Base-by-base conservation (phyloP, 2,113 vertebrate species). In the Gambusia affinis region DNA sequence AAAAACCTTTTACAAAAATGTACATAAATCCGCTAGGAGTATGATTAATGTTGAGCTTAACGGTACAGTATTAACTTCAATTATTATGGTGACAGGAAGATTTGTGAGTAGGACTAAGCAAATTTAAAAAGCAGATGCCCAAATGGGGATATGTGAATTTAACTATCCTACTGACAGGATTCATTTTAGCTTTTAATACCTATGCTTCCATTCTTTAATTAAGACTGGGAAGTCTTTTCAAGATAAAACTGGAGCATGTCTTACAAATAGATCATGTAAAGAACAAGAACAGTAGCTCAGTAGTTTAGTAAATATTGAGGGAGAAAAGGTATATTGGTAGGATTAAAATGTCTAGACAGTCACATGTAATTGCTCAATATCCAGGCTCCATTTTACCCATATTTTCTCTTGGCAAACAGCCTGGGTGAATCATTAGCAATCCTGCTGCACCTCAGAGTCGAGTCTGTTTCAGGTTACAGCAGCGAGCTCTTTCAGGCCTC, bases 321-420 rank as follows among this genome's bases (percentile, higher is more conserved):
- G 7, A n/a, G 28, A 72, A 63, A 44, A 12, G 30, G 14, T 17
- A 14, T 19, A 60, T 4, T 22, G 7, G 22, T 35, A 30, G 11
- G 11, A 51, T 33, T 51, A 37, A 65, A 17, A 8, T 39, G 35
- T 30, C 60, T 44, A 8, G 27, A 62, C 27, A 22, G 35, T 5
- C 30, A 64, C 28, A 12, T 11, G 27, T 44, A 39, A 37, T 31
- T 22, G 37, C 28, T 11, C 28, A 51, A 47, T 22, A 31, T 68
- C 28, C 35, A 42, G 5, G 10, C 28, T 62, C 28, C 60, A 28
- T 62, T 62, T 30, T 24, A n/a, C 31, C 33, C 22, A 24, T 37
- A 35, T n/a, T 65, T 65, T 37, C 22, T 31, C 64, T 37, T 37
- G 42, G 42, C 42, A 68, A 35, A 68, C 39, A 68, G 66, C 22